These are phyloP conservation scores for Onthophagus sagittarius DNA, from an alignment of 2,888 invertebrate species.

Conservation along the genomic window DNA sequence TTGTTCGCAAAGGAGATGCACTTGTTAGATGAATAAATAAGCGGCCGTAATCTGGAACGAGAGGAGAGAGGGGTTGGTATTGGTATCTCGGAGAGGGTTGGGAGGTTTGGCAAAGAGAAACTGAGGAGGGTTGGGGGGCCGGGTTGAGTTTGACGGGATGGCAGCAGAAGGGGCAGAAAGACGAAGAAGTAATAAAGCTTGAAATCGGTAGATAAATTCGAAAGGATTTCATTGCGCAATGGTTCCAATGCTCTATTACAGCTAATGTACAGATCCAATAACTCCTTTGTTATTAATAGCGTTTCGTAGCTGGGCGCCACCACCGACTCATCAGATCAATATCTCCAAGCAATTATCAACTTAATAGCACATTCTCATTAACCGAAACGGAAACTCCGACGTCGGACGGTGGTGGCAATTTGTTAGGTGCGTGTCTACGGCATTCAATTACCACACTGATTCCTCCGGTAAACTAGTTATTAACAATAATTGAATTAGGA, in stretches of 20 bases:
- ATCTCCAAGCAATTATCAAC: constrained; percentile 43
- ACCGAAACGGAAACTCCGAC: constrained; percentile 38
- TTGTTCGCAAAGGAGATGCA: neutral
- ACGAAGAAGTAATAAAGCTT: constrained; percentile 43
- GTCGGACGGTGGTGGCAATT: constrained; percentile 32
- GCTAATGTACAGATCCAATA: constrained; percentile 46
- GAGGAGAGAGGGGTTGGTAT: neutral
- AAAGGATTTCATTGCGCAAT: constrained; percentile 44
- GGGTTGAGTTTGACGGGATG: neutral
- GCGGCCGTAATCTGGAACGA: constrained; percentile 2
- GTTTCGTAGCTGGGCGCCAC: constrained; percentile 36
- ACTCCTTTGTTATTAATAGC: constrained; percentile 46
- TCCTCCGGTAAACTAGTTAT: constrained; percentile 36
- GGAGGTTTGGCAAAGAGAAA: neutral
- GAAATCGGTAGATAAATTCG: constrained; percentile 46
- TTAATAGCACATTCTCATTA: constrained; percentile 44
- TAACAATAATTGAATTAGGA: constrained; percentile 39
- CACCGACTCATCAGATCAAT: constrained; percentile 44
- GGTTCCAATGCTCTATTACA: constrained; percentile 43
- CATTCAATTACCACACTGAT: constrained; percentile 30
- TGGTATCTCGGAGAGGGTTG: neutral
- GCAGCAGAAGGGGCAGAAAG: constrained; percentile 1
- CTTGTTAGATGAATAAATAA: constrained; percentile 9
- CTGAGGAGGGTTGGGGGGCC: neutral
- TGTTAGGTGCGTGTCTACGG: constrained; percentile 27